A percentile compares a stretch with the other conserved stretches of the same genome.
phyloP scores from a whole-genome alignment of 2,113 vertebrate species.

The Sinosuthora webbiana region DNA sequence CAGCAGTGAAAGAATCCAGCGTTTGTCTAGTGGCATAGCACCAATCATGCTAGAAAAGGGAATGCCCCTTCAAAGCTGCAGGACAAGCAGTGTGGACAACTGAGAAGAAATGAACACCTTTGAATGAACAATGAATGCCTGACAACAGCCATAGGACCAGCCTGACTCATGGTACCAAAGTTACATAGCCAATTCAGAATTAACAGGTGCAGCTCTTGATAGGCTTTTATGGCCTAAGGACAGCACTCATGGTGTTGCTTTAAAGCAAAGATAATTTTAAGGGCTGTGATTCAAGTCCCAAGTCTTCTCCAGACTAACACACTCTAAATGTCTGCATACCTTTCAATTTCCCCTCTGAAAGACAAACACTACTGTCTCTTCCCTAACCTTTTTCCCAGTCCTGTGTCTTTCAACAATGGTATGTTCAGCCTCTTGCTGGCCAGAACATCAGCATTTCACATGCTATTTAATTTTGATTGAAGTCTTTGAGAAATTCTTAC shows the following conservation, averaged over 20 bases:
- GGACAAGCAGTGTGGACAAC: background rate
- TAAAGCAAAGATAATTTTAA: background rate
- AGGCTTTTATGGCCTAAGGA: background rate
- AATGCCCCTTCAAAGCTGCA: background rate
- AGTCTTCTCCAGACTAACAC: background rate
- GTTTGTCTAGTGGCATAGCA: background rate
- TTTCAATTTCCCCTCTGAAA: background rate
- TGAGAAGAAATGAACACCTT: background rate
- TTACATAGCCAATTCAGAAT: background rate
- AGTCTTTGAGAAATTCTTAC: background rate
- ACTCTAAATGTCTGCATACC: background rate
- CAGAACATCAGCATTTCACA: background rate
- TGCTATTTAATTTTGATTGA: background rate
- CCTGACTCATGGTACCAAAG: background rate
- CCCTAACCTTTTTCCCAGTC: background rate
- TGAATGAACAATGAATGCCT: background rate
- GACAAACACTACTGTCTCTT: background rate
- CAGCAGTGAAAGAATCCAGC: conserved; percentile 3
- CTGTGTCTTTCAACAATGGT: background rate
- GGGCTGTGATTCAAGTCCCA: background rate
- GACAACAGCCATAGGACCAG: background rate
- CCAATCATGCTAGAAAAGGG: background rate
- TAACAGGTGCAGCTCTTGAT: background rate
- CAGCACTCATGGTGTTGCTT: background rate
- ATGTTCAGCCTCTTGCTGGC: background rate